phyloP scores from a whole-genome alignment of 2,113 vertebrate species.

The Steatornis caripensis region DNA sequence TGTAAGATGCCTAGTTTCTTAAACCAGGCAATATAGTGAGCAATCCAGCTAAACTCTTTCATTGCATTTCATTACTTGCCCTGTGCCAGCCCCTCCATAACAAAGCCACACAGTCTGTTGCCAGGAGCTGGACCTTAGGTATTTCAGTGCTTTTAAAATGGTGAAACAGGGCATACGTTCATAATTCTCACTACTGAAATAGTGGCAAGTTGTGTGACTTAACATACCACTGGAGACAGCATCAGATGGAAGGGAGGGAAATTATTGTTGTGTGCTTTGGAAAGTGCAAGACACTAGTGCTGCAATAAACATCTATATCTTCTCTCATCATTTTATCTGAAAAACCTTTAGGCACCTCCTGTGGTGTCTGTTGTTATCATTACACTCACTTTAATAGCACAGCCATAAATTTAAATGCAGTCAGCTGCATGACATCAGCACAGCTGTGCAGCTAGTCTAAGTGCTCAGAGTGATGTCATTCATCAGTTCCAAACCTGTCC shows the following conservation, averaged over 20 bases:
- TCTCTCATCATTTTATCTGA: neutral
- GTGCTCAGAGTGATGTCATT: neutral
- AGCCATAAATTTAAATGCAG: neutral
- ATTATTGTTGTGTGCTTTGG: neutral
- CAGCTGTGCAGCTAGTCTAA: neutral
- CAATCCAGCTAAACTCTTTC: neutral
- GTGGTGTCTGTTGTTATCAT: neutral
- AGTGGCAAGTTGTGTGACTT: neutral
- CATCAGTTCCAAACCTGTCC: neutral
- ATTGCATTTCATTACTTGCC: neutral
- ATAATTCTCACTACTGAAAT: neutral
- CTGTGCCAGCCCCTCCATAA: neutral
- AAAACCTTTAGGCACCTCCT: neutral
- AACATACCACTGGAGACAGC: neutral
- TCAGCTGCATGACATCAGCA: neutral
- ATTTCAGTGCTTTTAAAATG: neutral
- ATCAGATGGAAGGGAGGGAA: neutral
- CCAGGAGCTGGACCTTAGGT: neutral
- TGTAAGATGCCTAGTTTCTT: neutral
- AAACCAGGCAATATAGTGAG: neutral
- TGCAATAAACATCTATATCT: neutral
- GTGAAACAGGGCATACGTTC: neutral
- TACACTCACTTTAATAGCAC: neutral
- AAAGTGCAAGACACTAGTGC: neutral
- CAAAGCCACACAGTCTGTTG: neutral